These are phyloP conservation scores for Eptatretus atami DNA, from an alignment of 2,797 vertebrate species.

Conservation along the genomic window DNA sequence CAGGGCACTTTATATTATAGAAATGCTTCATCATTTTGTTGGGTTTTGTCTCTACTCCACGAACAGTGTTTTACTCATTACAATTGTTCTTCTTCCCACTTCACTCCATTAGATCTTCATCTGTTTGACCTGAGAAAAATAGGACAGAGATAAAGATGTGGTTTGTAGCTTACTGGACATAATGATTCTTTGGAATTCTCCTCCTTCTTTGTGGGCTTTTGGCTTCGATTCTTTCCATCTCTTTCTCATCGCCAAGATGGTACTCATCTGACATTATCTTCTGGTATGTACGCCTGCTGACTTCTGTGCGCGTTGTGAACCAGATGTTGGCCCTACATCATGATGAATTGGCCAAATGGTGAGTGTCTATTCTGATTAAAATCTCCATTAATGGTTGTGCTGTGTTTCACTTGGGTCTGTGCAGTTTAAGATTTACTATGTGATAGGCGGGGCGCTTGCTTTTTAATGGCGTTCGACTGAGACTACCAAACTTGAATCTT, in stretches of 20 bases:
- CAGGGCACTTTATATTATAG: no score
- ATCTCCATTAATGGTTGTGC: no score
- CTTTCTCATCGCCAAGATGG: constrained; percentile 24
- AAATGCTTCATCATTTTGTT: constrained; percentile 6
- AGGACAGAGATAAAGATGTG: constrained; percentile 56
- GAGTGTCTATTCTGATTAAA: constrained; percentile 10
- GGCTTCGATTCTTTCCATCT: constrained; percentile 24
- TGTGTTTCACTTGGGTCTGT: no score
- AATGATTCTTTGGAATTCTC: constrained; percentile 48
- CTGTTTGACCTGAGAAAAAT: constrained; percentile 55
- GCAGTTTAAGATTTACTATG: no score
- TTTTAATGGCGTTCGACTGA: no score
- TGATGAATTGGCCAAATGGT: constrained; percentile 98
- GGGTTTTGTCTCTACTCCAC: neutral
- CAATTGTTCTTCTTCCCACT: no score
- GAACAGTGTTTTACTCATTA: no score
- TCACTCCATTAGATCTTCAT: constrained; percentile 24
- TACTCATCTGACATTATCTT: constrained; percentile 91
- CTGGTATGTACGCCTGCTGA: constrained; percentile 70
- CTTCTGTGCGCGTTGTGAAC: constrained; percentile 69
- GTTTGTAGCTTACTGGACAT: constrained; percentile 90
- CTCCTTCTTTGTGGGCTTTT: constrained; percentile 43
- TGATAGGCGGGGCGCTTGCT: no score
- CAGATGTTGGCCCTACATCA: constrained; percentile 81
- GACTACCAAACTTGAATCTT: no score